phyloP scores from a whole-genome alignment of 2,888 invertebrate species.

The Monochamus alternatus region DNA sequence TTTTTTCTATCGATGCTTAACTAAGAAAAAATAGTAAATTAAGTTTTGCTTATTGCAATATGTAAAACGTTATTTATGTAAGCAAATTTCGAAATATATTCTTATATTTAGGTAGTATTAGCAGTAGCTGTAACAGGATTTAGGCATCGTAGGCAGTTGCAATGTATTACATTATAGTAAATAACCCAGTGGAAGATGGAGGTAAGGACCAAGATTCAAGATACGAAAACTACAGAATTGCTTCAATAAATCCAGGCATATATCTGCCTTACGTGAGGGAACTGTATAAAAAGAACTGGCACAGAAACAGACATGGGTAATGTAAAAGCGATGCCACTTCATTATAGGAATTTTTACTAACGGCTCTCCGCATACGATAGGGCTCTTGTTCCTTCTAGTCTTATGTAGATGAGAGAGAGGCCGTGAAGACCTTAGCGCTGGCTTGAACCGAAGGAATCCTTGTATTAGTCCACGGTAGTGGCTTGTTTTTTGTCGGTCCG shows the following conservation, averaged over 20 bases:
- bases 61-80: too few species aligned
- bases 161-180: not conserved
- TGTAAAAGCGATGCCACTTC: conserved; percentile 59
- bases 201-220: conserved; percentile 20
- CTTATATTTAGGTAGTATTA: too few species aligned
- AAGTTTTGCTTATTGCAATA: too few species aligned
- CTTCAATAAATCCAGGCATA: conserved; percentile 51
- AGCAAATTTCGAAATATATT: too few species aligned
- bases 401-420: conserved; percentile 37
- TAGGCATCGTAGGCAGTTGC: not conserved
- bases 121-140: too few species aligned
- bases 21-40: too few species aligned
- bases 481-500: conserved; percentile 67
- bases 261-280: conserved; percentile 43
- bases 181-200: not conserved
- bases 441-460: conserved; percentile 56
- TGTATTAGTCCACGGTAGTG: conserved; percentile 66
- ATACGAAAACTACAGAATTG: conserved; percentile 43
- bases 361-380: conserved; percentile 41
- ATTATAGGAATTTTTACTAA: conserved; percentile 57
- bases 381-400: conserved; percentile 30
- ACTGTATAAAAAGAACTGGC: conserved; percentile 45
- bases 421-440: conserved; percentile 32
- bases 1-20: too few species aligned
- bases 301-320: conserved; percentile 55